A percentile compares a stretch with the other conserved stretches of the same genome.
Evolutionary conservation across 2,113 vertebrate species (phyloP).

Genomic region (Cyanoramphus novaezelandiae): DNA sequence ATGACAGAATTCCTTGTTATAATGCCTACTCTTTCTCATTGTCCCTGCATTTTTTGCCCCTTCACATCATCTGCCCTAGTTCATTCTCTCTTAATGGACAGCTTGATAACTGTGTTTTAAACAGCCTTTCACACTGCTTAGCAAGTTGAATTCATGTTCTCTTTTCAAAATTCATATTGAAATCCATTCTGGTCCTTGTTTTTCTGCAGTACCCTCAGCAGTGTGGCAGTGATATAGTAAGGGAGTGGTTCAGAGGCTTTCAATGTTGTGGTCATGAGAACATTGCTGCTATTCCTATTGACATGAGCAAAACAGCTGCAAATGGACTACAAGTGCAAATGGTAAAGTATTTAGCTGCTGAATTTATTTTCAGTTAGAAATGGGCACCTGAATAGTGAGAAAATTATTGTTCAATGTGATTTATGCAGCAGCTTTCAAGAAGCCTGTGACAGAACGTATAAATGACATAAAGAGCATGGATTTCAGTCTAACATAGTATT

Average conservation of each 20-base stretch:
- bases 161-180: not conserved
- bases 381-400: not conserved
- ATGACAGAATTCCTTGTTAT: not conserved
- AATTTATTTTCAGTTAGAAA: not conserved
- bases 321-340: not conserved
- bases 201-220: not conserved
- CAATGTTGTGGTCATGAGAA: not conserved
- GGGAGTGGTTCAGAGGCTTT: not conserved
- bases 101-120: not conserved
- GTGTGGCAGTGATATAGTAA: not conserved
- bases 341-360: not conserved
- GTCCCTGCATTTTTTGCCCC: not conserved
- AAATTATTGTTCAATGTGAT: not conserved
- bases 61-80: not conserved
- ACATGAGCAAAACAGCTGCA: not conserved
- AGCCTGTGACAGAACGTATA: not conserved
- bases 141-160: not conserved
- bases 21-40: not conserved
- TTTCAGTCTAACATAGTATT: not conserved
- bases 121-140: not conserved
- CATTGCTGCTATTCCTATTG: not conserved
- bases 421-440: not conserved
- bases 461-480: not conserved
- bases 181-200: not conserved
- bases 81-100: not conserved